These are phyloP conservation scores for Orthosia gothica DNA, from an alignment of 2,888 invertebrate genomes.

Conservation along the genomic window DNA sequence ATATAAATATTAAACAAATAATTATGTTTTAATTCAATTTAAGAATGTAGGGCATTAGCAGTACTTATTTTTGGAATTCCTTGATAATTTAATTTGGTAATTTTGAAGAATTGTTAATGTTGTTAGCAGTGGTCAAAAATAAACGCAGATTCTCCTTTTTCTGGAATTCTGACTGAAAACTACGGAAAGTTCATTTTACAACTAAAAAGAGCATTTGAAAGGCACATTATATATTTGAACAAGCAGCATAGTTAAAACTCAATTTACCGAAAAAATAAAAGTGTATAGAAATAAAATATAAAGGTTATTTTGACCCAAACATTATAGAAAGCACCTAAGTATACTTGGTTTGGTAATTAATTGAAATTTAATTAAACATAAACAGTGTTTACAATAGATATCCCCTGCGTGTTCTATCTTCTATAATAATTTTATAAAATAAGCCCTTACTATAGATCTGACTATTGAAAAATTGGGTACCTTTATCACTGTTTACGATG, in stretches of 20 bases:
- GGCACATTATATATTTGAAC: conserved; percentile 28
- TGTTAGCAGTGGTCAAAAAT: neutral
- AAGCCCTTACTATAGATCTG: conserved; percentile 36
- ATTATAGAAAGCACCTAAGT: conserved; percentile 21
- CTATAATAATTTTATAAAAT: conserved; percentile 59
- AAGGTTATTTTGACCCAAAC: conserved; percentile 37
- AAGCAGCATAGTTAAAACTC: conserved; percentile 20
- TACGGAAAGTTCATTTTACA: conserved; percentile 3
- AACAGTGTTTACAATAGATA: conserved; percentile 53
- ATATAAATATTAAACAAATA: too few species aligned
- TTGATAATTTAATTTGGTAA: too few species aligned
- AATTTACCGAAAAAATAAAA: conserved; percentile 36
- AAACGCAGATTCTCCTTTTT: neutral
- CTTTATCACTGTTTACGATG: conserved; percentile 29
- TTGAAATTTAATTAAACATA: conserved; percentile 43
- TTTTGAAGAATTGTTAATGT: neutral
- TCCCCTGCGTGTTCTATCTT: conserved; percentile 61
- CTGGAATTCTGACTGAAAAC: neutral
- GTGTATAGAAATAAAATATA: conserved; percentile 15
- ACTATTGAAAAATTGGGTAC: conserved; percentile 46
- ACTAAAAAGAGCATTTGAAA: conserved; percentile 9
- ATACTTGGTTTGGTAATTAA: conserved; percentile 44
- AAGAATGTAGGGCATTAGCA: too few species aligned
- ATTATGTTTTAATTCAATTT: too few species aligned
- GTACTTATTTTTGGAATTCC: too few species aligned